phyloP scores from a whole-genome alignment of 1,140 invertebrate genomes.

The Drosophila orena region DNA sequence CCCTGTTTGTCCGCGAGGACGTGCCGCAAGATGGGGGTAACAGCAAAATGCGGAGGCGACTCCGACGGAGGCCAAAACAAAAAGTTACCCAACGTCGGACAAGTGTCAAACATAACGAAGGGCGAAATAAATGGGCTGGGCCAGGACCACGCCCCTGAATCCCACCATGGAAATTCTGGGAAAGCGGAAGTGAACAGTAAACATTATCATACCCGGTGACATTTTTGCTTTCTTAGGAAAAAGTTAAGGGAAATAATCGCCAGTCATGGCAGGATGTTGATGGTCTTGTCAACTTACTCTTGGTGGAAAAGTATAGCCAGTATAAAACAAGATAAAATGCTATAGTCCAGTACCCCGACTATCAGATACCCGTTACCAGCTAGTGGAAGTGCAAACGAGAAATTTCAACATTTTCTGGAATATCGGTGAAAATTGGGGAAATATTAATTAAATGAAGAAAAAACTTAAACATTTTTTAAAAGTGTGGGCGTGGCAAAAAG shows the following conservation, averaged over 20 bases:
- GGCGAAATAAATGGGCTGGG: conserved; percentile 38
- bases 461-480: too few species aligned
- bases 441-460: too few species aligned
- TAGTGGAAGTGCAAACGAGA: too few species aligned
- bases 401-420: too few species aligned
- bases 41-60: neutral
- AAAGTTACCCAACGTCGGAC: conserved; percentile 58
- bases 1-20: conserved; percentile 59
- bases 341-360: too few species aligned
- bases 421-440: too few species aligned
- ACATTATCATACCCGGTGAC: conserved; percentile 51
- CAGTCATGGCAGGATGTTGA: conserved; percentile 2
- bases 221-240: conserved; percentile 7
- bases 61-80: conserved; percentile 20
- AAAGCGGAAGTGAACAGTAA: conserved; percentile 29
- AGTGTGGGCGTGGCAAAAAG: too few species aligned
- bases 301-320: too few species aligned
- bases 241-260: conserved; percentile 14
- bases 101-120: conserved; percentile 54
- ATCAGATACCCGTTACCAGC: too few species aligned
- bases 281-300: neutral
- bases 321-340: too few species aligned
- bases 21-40: conserved; percentile 29
- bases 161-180: conserved; percentile 8
- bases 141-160: conserved; percentile 1